Evolutionary conservation across 1,140 invertebrate genomes (phyloP).

Genomic region (Conus ventricosus): DNA sequence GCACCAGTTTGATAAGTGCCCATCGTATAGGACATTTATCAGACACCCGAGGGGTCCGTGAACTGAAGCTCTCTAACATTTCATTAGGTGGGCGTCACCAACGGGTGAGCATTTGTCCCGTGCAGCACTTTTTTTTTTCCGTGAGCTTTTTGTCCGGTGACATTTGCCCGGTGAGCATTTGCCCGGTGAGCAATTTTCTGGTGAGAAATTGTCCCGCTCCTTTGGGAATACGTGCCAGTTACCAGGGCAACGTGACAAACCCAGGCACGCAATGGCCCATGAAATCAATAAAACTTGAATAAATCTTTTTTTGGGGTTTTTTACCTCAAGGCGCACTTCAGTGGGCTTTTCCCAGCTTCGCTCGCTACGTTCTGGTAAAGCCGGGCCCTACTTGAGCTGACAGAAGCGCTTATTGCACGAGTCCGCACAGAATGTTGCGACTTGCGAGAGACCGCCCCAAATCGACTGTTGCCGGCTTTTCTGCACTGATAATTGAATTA

Average conservation of each 20-base stretch:
- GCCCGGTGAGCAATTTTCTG: slow-evolving; percentile 49
- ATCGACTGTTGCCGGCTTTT: not conserved
- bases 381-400: slow-evolving; percentile 7
- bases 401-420: slow-evolving; percentile 21
- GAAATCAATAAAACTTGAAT: slow-evolving; percentile 62
- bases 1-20: too few relatives aligned
- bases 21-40: too few relatives aligned
- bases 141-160: slow-evolving; percentile 40
- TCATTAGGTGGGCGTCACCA: slow-evolving; percentile 18
- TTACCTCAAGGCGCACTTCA: slow-evolving; percentile 37
- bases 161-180: slow-evolving; percentile 31
- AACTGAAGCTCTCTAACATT: slow-evolving; percentile 34
- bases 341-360: not conserved
- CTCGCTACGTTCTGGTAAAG: slow-evolving; percentile 16
- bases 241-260: slow-evolving; percentile 59
- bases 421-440: not conserved
- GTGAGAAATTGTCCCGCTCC: slow-evolving; percentile 46
- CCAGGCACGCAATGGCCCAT: slow-evolving; percentile 26
- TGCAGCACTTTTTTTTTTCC: too few relatives aligned
- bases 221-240: slow-evolving; percentile 52
- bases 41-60: not conserved
- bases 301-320: slow-evolving; percentile 62
- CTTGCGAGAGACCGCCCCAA: slow-evolving; percentile 18
- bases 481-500: slow-evolving; percentile 2
- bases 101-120: slow-evolving; percentile 41